Conservation (phyloP, 2,888 invertebrate species). For the Philereme transversata region DNA sequence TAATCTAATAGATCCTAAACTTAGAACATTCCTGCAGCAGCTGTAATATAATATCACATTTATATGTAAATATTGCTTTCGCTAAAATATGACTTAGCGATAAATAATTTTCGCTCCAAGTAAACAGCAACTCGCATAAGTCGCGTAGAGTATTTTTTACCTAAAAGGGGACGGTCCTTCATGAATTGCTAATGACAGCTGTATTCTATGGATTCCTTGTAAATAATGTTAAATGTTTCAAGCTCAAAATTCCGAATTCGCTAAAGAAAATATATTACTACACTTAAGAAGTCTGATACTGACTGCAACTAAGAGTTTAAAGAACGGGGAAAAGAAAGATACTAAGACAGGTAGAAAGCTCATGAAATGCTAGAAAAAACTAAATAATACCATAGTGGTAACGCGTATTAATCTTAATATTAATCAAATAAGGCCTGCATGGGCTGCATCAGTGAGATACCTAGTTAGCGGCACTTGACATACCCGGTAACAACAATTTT, state of each 20-base stretch:
- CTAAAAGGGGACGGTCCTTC: conserved; percentile 52
- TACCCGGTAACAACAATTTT: conserved; percentile 3
- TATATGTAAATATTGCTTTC: conserved; percentile 37
- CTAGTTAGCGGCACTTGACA: conserved; percentile 4
- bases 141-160: conserved; percentile 41
- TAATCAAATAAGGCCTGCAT: conserved; percentile 6
- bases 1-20: neutral
- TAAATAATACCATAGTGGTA: neutral
- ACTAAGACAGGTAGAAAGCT: conserved; percentile 5
- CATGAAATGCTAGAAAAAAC: conserved; percentile 1
- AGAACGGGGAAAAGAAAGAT: neutral
- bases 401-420: neutral
- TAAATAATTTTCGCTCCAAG: conserved; percentile 55
- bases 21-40: neutral
- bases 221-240: conserved; percentile 61
- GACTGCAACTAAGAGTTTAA: neutral
- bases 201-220: conserved; percentile 60
- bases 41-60: neutral
- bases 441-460: neutral
- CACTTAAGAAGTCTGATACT: neutral
- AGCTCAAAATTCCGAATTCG: conserved; percentile 7
- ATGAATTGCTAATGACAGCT: conserved; percentile 73
- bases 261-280: conserved; percentile 12
- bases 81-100: conserved; percentile 41
- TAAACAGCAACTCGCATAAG: conserved; percentile 48